Conservation (phyloP, 2,797 vertebrate genomes). For the Tolypeutes matacus region DNA sequence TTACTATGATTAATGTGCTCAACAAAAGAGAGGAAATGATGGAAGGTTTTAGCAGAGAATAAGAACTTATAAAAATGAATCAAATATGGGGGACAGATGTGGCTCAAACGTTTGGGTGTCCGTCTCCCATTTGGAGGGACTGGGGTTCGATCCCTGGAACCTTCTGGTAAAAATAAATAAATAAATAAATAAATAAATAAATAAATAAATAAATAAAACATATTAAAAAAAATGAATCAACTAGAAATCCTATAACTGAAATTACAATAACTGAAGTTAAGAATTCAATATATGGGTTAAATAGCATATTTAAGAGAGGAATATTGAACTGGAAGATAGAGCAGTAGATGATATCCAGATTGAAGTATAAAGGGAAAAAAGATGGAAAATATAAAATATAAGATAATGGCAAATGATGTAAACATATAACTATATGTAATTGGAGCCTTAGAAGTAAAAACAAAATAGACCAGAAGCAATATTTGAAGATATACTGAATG, state of each 20-base stretch:
- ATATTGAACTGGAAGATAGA: neutral
- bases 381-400: neutral
- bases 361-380: neutral
- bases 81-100: no score
- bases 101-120: no score
- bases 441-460: neutral
- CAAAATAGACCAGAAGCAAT: neutral
- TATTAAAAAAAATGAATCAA: conserved; percentile 50
- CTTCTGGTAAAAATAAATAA: no score
- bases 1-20: neutral
- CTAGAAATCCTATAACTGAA: conserved; percentile 10
- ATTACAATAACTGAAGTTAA: conserved; percentile 11
- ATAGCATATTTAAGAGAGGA: conserved; percentile 7
- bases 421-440: neutral
- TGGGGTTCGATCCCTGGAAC: no score
- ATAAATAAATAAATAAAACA: no score
- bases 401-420: neutral
- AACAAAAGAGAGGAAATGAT: conserved; percentile 23
- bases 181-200: no score
- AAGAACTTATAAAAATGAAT: conserved; percentile 44
- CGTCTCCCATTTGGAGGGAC: no score
- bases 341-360: neutral
- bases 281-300: neutral
- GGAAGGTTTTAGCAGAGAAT: neutral
- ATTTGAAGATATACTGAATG: conserved; percentile 21